Evolutionary conservation across 2,797 vertebrate genomes (phyloP), one percentile per base, ranked within the genome.

Genomic region (Crocidura indochinensis): DNA sequence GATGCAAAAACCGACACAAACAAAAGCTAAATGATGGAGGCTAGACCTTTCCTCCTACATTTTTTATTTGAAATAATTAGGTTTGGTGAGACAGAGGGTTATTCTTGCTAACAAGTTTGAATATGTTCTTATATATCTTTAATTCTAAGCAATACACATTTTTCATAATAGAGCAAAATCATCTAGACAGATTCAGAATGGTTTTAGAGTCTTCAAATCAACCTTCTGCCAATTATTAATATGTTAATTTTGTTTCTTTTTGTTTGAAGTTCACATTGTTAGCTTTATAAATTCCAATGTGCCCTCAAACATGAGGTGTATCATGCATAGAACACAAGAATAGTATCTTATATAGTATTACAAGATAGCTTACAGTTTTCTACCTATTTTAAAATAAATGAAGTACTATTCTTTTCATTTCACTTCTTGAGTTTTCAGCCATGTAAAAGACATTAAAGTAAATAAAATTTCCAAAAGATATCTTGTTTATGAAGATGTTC

Each of bases 61-160:
- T 84, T 64, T 80, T 95, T 62, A 19, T 62, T 60, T 60, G 47
- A 94, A 87, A 69, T 91, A 71, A 94, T 83, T 88, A 91, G 74
- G 84, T 87, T 84, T 87, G 44, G 31, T 46, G 56, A n/a, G 49
- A 65, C 74, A 74, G 87, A 56, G 24, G 62, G 82, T 69, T 62
- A 26, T 65, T 89, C 19, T 22, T 10, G 29, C 67, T 93, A 76
- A 92, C n/a, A 17, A 79, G 84, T 60, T 51, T 27, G 51, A 90
- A 15, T 0, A 0, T 6, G 10, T 83, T 44, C 62, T 15, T 24
- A 47, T 10, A 84, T 84, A 29, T 91, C 53, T 9, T 26, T 62
- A 87, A 49, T 31, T 31, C 38, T 72, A 68, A 90, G 65, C 38
- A 29, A 9, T 17, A 12, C 0, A 7, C 4, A 68, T n/a, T 29